Evolutionary conservation across 2,888 invertebrate genomes (phyloP), one percentile per base, ranked within the genome.

Genomic region (Gymnocheta viridis): DNA sequence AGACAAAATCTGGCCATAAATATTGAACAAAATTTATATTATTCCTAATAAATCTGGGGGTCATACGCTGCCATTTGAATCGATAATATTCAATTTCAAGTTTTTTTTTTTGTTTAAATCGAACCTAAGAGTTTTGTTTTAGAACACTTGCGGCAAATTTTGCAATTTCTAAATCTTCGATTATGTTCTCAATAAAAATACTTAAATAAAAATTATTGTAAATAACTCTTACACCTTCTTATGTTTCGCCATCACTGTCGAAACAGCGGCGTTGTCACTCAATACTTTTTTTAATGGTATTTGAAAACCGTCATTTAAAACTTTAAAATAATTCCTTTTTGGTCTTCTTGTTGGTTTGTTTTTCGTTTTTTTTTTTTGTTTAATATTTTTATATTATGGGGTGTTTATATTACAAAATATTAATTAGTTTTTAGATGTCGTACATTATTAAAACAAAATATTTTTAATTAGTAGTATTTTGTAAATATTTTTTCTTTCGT

Each of bases 341-440:
- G 32, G 27, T 56, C 6, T n/a, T 22, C 22, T 58, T 17, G 24
- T n/a, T 32, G 41, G 14, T 19, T n/a, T 12, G 12, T 9, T 51
- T 35, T 1, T 10, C 38, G 19, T 7, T 19, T 10, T 1, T 54
- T 38, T 27, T 38, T 12, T 2, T 6, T 10, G 0, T 38, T 47
- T 38, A 14, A 27, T 49, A 41, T 66, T 56, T n/a, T n/a, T n/a
- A n/a, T n/a, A n/a, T n/a, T n/a, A n/a, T n/a, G n/a, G n/a, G n/a
- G 54, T n/a, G 56, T 79, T 58, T 80, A 60, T 51, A 58, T 80
- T 66, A 44, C 56, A 76, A 41, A 70, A 58, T 79, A 44, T 80
- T 76, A 79, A 76, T 80, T 80, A 76, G 64, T 47, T 74, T 79
- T 60, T 74, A 64, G 74, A 76, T 83, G 56, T 51, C 62, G 38